A percentile compares a stretch with the other conserved stretches of the same genome.
Evolutionary conservation across 2,888 invertebrate species (phyloP).

Genomic region (Coecobrya sp.): DNA sequence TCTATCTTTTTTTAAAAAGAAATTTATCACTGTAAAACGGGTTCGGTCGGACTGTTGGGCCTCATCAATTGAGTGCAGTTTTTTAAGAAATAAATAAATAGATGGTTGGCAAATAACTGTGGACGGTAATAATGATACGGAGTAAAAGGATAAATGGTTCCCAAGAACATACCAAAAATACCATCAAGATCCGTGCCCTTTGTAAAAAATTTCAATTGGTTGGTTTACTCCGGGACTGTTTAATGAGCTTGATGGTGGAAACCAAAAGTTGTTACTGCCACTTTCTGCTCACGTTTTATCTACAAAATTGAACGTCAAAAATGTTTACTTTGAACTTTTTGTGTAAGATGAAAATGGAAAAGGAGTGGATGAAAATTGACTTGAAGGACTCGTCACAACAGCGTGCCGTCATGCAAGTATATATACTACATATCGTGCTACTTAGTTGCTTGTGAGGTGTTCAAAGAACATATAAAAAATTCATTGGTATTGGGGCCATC

Average conservation of each 20-base stretch:
- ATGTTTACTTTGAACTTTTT: conserved; percentile 37
- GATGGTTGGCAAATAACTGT: conserved; percentile 5
- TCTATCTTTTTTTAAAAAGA: background rate
- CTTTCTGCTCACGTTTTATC: background rate
- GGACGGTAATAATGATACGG: background rate
- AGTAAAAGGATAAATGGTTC: background rate
- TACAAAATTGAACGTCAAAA: background rate
- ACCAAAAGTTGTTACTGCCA: background rate
- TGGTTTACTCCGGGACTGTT: background rate
- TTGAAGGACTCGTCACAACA: background rate
- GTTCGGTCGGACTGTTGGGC: too few relatives aligned
- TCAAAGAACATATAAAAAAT: conserved; percentile 4
- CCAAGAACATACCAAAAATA: background rate
- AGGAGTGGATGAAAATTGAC: conserved; percentile 14
- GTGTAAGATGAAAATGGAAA: background rate
- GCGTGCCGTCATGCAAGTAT: too few relatives aligned
- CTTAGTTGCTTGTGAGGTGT: conserved; percentile 1
- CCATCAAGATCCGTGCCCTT: background rate
- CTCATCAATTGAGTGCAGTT: too few relatives aligned
- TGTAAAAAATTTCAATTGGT: background rate
- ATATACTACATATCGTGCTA: background rate
- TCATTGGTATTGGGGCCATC: background rate
- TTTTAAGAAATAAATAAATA: background rate
- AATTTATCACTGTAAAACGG: background rate
- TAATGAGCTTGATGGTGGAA: conserved; percentile 21